phyloP scores from a whole-genome alignment of 2,888 invertebrate genomes.

The Masnerella sp. region DNA sequence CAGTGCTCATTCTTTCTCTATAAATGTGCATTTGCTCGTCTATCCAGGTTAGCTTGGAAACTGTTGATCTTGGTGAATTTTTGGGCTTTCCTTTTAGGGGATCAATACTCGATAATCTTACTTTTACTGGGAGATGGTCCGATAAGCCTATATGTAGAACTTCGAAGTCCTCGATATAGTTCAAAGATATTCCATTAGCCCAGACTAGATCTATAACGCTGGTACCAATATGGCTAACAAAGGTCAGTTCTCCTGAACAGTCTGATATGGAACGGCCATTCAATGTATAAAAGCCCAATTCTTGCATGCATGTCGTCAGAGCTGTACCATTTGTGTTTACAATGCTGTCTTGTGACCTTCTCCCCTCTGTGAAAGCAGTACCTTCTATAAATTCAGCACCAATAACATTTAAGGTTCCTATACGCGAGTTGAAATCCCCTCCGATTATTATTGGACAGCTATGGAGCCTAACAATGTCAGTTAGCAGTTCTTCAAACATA shows the following conservation, averaged over 20 bases:
- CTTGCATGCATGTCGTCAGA: not conserved
- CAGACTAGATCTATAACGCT: conserved; percentile 30
- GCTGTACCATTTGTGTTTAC: conserved; percentile 17
- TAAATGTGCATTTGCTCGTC: no score
- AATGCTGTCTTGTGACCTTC: not conserved
- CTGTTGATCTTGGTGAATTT: not conserved
- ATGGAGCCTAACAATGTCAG: not conserved
- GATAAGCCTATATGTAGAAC: conserved; percentile 1
- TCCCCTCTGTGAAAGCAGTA: not conserved
- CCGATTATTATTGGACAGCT: conserved; percentile 9
- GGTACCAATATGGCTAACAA: not conserved
- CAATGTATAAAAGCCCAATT: conserved; percentile 13
- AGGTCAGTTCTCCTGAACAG: conserved; percentile 6
- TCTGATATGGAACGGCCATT: conserved; percentile 25
- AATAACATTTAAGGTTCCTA: not conserved
- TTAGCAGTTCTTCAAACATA: not conserved
- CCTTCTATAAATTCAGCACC: not conserved
- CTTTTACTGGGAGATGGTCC: conserved; percentile 21
- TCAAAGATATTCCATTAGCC: no score
- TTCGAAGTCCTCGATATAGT: conserved; percentile 8
- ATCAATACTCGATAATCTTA: not conserved
- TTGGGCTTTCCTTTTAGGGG: no score
- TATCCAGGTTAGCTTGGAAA: not conserved
- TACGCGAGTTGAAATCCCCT: conserved; percentile 11
- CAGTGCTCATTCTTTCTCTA: no score